Evolutionary conservation across 2,797 vertebrate genomes (phyloP).

Genomic region (Rousettus madagascariensis): DNA sequence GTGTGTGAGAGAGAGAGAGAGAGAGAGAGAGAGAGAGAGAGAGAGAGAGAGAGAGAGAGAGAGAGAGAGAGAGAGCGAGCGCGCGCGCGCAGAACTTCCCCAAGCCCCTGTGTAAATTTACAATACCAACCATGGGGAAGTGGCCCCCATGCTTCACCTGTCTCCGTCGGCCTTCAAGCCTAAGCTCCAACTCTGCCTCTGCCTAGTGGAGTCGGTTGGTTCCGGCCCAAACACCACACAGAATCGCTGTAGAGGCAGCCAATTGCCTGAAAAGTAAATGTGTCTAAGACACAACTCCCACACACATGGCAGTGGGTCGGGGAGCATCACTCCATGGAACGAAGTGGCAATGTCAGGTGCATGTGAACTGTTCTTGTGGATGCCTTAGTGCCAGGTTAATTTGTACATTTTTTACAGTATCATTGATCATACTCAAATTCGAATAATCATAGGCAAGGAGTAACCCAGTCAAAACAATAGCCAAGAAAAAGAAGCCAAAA

Average conservation of each 20-base stretch:
- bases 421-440: background rate
- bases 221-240: background rate
- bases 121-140: background rate
- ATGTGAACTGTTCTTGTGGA: background rate
- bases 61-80: too few species aligned
- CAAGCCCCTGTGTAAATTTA: background rate
- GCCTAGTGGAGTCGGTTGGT: too few species aligned
- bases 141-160: background rate
- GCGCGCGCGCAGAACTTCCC: background rate
- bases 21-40: too few species aligned
- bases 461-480: background rate
- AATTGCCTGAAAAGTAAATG: background rate
- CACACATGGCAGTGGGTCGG: background rate
- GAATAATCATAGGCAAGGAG: background rate
- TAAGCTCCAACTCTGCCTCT: background rate
- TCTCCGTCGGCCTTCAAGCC: too few species aligned
- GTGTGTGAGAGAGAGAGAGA: too few species aligned
- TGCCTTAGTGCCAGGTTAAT: background rate
- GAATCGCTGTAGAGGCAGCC: background rate
- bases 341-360: background rate
- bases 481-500: background rate
- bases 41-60: too few species aligned
- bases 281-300: background rate
- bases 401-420: background rate
- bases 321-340: background rate